Evolutionary conservation across 2,113 vertebrate genomes (phyloP).

Genomic region (Silurus meridionalis): DNA sequence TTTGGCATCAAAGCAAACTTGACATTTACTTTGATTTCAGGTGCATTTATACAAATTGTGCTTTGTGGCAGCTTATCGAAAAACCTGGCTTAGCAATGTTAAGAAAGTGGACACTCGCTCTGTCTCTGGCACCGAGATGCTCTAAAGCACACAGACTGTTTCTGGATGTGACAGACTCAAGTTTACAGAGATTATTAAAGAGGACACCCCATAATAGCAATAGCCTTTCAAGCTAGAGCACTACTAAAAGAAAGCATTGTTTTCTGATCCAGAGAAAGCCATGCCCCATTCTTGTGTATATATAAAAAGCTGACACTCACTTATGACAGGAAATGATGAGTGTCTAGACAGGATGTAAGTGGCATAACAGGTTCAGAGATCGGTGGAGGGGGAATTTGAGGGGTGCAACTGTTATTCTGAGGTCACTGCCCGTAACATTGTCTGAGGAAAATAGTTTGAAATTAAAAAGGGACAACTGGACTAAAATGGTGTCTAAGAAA

Average conservation of each 20-base stretch:
- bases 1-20: not conserved
- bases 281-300: conserved; percentile 19
- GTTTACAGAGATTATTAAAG: conserved; percentile 14
- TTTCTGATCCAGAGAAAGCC: conserved; percentile 26
- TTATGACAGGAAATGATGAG: conserved; percentile 52
- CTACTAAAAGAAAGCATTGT: conserved; percentile 41
- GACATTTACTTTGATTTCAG: not conserved
- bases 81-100: conserved; percentile 3
- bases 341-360: conserved; percentile 58
- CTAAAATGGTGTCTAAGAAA: not conserved
- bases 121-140: not conserved
- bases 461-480: not conserved
- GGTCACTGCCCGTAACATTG: not conserved
- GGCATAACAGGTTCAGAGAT: conserved; percentile 23
- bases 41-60: not conserved
- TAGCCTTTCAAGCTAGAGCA: not conserved
- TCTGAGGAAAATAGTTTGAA: not conserved
- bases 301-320: conserved; percentile 25
- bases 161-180: not conserved
- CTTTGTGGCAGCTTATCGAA: conserved; percentile 6
- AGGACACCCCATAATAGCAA: conserved; percentile 8
- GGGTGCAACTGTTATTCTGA: conserved; percentile 42
- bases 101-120: conserved; percentile 5
- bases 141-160: not conserved
- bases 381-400: not conserved